A percentile compares a stretch with the other conserved stretches of the same genome.
Conservation (phyloP, 2,888 invertebrate genomes). For the Diachrysia chrysitis region DNA sequence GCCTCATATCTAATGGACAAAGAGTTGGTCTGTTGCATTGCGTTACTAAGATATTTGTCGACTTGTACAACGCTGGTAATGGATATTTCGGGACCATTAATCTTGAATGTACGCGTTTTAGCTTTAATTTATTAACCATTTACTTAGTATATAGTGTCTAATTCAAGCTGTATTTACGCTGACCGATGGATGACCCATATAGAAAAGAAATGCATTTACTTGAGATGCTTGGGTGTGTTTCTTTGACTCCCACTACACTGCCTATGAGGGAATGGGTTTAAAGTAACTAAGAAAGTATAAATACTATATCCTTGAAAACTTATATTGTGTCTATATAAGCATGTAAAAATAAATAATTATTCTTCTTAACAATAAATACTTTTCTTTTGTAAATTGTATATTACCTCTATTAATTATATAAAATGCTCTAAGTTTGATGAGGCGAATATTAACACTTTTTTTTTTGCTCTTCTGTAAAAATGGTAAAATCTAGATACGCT, state of each 20-base stretch:
- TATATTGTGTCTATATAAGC: no score
- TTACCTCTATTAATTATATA: no score
- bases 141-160: background rate
- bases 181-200: background rate
- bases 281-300: background rate
- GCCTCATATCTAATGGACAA: slow-evolving; percentile 50
- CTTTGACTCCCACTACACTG: no score
- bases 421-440: no score
- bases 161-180: background rate
- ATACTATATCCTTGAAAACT: no score
- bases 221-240: no score
- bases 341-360: no score
- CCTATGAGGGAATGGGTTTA: background rate
- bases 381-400: no score
- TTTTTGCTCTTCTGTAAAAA: no score
- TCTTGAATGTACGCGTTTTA: background rate
- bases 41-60: slow-evolving; percentile 22
- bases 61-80: slow-evolving; percentile 5
- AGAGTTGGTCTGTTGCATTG: slow-evolving; percentile 43
- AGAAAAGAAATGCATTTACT: background rate
- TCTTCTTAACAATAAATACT: no score
- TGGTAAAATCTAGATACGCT: no score
- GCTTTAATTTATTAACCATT: slow-evolving; percentile 1
- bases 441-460: no score
- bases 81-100: slow-evolving; percentile 12